Base-by-base conservation (phyloP, 2,888 invertebrate species). In the Beris morrisii region DNA sequence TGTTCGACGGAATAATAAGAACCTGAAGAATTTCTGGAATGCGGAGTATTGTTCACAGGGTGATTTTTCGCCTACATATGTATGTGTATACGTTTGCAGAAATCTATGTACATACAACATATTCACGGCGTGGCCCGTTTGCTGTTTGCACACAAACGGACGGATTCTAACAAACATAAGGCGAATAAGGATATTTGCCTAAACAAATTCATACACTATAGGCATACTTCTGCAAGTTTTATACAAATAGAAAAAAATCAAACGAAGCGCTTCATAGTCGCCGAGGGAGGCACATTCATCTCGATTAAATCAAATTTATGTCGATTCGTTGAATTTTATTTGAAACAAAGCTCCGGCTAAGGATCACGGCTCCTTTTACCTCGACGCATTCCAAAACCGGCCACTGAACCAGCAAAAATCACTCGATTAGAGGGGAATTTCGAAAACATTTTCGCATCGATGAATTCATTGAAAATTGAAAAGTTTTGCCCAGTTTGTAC, bases 1-100 rank as follows among this genome's bases (percentile, higher is more conserved):
- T 61, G 64, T 69, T 69, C 69, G 67, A 65, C 56, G 66, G 69
- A 69, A 69, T 69, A 69, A 69, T 69, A 69, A 69, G 69, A 69
- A 65, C 66, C 67, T 69, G 64, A 67, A 69, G 66, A 69, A 69
- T 69, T 52, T 61, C 64, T 53, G 50, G 69, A 69, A 69, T 69
- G 59, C 53, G 15, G 64, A 69, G 66, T 64, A 64, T 56, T 59
- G 66, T 59, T 69, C 55, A 15, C 61, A 64, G 69, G 69, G 64
- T 69, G 69, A 69, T 69, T 69, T 69, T 55, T 66, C 57, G 45
- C 65, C 38, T 28, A 65, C 56, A 22, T 22, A 22, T 22, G 22
- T 46, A 63, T 48, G 28, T 52, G 11, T 52, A 52, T 52, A 52
- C 52, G 44, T 2, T n/a, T n/a, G 38, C 52, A 30, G 48, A 48